phyloP scores from a whole-genome alignment of 2,888 invertebrate genomes.

The Muscina levida region DNA sequence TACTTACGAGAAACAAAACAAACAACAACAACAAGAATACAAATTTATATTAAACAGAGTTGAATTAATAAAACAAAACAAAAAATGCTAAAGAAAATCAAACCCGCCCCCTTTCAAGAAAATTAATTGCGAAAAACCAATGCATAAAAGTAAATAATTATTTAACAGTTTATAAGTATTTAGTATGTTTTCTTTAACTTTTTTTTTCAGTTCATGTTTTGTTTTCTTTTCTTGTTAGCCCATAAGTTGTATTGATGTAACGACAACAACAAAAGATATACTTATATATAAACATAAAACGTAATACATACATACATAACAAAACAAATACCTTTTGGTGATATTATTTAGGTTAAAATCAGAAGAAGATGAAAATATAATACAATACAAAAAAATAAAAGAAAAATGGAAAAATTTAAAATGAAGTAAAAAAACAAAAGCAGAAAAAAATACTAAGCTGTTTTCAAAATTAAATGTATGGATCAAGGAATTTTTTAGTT shows the following conservation, averaged over 20 bases:
- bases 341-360: conserved; percentile 65
- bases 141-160: conserved; percentile 12
- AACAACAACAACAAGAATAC: no score
- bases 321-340: conserved; percentile 65
- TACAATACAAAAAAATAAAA: conserved; percentile 35
- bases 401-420: conserved; percentile 33
- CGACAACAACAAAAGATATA: conserved; percentile 56
- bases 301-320: conserved; percentile 15
- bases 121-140: conserved; percentile 16
- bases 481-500: no score
- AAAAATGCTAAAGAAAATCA: conserved; percentile 48
- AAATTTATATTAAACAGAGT: conserved; percentile 34
- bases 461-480: conserved; percentile 35
- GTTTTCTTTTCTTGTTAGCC: conserved; percentile 42
- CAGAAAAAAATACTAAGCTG: conserved; percentile 10
- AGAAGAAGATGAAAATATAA: background rate
- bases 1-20: conserved; percentile 50
- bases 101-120: conserved; percentile 61
- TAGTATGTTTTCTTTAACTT: background rate
- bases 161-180: conserved; percentile 32
- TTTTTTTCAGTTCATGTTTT: conserved; percentile 42
- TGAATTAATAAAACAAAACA: conserved; percentile 55
- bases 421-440: background rate
- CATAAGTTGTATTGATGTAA: conserved; percentile 55
- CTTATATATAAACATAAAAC: conserved; percentile 12